Percentiles rank a stretch among this genome's conserved stretches.
phyloP scores from a whole-genome alignment of 2,113 vertebrate genomes.

The Cnemophilus loriae region DNA sequence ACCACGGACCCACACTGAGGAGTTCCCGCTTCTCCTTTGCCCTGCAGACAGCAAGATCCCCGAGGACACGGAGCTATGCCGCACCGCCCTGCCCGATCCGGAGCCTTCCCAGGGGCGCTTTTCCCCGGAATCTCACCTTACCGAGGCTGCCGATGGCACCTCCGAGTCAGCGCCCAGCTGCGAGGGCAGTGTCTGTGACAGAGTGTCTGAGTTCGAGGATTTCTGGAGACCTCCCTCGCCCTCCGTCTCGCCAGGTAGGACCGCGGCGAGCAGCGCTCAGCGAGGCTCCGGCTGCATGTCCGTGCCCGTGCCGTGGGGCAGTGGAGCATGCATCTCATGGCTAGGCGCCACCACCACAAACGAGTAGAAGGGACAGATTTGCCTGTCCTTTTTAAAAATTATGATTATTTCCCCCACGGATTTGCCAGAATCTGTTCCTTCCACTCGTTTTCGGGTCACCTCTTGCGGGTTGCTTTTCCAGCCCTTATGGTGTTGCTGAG shows the following conservation, averaged over 20 bases:
- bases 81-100: not conserved
- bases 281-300: not conserved
- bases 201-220: constrained; percentile 85
- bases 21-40: not conserved
- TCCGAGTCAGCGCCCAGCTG: constrained; percentile 84
- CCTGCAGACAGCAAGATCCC: constrained; percentile 60
- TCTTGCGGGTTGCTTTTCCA: not conserved
- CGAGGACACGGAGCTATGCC: constrained; percentile 48
- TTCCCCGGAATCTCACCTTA: constrained; percentile 77
- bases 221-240: constrained; percentile 96
- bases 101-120: constrained; percentile 63
- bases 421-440: not conserved
- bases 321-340: not conserved
- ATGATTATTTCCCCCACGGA: not conserved
- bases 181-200: constrained; percentile 78
- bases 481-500: not conserved
- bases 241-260: constrained; percentile 88
- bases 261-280: not conserved
- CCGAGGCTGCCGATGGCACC: constrained; percentile 73
- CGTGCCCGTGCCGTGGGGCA: not conserved
- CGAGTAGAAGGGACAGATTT: not conserved
- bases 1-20: not conserved
- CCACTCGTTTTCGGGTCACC: not conserved
- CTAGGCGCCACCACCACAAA: not conserved
- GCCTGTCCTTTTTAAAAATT: not conserved